These are phyloP conservation scores for Lophius piscatorius DNA, from an alignment of 2,113 vertebrate genomes.

Conservation along the genomic window DNA sequence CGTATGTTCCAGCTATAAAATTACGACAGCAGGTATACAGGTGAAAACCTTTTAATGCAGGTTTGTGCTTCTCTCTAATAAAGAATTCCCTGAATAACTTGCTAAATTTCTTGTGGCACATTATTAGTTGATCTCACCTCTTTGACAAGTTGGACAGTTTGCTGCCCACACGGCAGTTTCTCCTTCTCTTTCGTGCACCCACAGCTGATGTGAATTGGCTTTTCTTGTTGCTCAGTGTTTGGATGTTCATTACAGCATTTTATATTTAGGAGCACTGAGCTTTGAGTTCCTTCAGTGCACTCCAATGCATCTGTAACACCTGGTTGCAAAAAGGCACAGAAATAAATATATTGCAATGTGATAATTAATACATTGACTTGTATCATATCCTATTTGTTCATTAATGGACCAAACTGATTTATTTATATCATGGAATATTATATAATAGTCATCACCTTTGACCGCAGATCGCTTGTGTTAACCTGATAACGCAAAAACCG, in stretches of 20 bases:
- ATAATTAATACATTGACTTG: neutral
- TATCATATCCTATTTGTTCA: neutral
- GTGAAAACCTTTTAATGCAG: too few relatives aligned
- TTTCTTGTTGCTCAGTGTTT: conserved; percentile 70
- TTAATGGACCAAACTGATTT: too few relatives aligned
- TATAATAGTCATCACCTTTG: too few relatives aligned
- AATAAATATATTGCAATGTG: neutral
- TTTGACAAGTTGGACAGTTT: conserved; percentile 84
- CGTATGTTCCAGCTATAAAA: conserved; percentile 85
- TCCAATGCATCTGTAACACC: conserved; percentile 17
- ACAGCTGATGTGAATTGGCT: conserved; percentile 67
- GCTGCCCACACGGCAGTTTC: conserved; percentile 63
- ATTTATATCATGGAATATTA: too few relatives aligned
- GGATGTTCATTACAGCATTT: conserved; percentile 7
- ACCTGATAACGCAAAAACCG: too few relatives aligned
- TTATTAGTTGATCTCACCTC: conserved; percentile 80
- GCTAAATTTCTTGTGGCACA: neutral
- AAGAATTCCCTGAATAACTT: neutral
- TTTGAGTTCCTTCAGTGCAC: conserved; percentile 72
- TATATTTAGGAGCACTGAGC: conserved; percentile 34
- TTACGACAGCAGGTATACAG: conserved; percentile 7
- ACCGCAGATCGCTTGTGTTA: too few relatives aligned
- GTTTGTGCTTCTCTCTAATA: neutral
- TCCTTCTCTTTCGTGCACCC: neutral
- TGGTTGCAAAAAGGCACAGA: neutral